Percentiles rank a stretch among this genome's conserved stretches.
phyloP scores from a whole-genome alignment of 1,140 invertebrate species.

The Nomia melanderi region DNA sequence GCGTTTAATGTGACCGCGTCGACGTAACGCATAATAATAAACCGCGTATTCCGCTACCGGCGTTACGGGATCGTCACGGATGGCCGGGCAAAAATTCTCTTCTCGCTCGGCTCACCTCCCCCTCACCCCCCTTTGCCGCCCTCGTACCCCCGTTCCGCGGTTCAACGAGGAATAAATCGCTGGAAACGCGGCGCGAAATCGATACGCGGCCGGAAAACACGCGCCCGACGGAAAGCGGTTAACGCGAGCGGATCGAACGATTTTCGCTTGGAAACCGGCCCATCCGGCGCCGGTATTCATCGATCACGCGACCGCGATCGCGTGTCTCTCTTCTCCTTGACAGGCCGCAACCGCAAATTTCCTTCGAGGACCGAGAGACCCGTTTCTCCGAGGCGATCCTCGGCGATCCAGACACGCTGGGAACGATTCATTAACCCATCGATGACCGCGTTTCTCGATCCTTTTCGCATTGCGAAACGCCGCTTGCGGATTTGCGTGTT shows the following conservation, averaged over 20 bases:
- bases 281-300: neutral
- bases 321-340: neutral
- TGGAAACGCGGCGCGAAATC: neutral
- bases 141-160: slow-evolving; percentile 16
- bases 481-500: too few relatives aligned
- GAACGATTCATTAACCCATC: too few relatives aligned
- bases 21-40: slow-evolving; percentile 57
- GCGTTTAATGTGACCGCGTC: slow-evolving; percentile 43
- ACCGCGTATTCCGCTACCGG: slow-evolving; percentile 46
- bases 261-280: slow-evolving; percentile 20
- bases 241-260: slow-evolving; percentile 37
- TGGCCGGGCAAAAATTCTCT: slow-evolving; percentile 53
- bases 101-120: too few relatives aligned
- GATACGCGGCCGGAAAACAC: slow-evolving; percentile 8
- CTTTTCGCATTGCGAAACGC: too few relatives aligned
- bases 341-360: neutral
- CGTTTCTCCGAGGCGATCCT: too few relatives aligned
- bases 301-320: neutral
- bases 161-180: slow-evolving; percentile 44
- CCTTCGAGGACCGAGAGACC: too few relatives aligned
- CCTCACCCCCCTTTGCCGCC: too few relatives aligned
- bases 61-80: slow-evolving; percentile 62
- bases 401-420: too few relatives aligned
- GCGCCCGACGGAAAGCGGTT: slow-evolving; percentile 53
- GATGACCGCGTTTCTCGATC: too few relatives aligned